Conservation (phyloP, 2,888 invertebrate genomes). For the Drosophila anceps region DNA sequence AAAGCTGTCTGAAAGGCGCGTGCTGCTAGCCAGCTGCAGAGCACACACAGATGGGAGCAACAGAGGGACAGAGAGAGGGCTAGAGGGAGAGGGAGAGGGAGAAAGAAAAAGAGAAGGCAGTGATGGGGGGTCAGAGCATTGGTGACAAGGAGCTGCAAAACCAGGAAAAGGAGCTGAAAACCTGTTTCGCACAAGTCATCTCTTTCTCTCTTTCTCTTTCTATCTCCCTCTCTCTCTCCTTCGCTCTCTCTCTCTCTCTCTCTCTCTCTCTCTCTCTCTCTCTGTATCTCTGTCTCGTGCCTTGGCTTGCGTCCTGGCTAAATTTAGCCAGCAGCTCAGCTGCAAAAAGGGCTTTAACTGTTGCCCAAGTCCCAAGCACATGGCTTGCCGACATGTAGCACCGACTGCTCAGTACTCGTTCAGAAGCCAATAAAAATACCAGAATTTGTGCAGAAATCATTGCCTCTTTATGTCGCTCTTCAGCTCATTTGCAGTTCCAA, state of each 20-base stretch:
- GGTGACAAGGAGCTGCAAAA: conserved; percentile 50
- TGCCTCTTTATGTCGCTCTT: too few relatives aligned
- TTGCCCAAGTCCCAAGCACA: background rate
- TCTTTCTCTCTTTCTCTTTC: background rate
- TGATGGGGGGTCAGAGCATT: background rate
- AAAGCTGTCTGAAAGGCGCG: conserved; percentile 11
- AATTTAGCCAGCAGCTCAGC: conserved; percentile 9
- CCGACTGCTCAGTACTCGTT: background rate
- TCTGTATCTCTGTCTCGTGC: background rate
- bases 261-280: background rate
- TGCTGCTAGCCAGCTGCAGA: conserved; percentile 9
- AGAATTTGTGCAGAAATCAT: too few relatives aligned
- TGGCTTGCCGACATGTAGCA: background rate
- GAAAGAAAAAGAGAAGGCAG: background rate
- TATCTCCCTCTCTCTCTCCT: too few relatives aligned
- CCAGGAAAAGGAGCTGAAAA: conserved; percentile 67
- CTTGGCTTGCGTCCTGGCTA: conserved; percentile 7
- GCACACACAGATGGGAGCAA: background rate
- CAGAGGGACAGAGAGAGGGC: background rate
- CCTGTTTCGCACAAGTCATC: conserved; percentile 40
- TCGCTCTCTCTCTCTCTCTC: background rate
- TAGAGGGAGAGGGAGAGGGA: too few relatives aligned
- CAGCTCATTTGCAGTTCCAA: too few relatives aligned
- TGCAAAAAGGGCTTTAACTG: conserved; percentile 6
- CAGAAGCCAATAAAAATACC: background rate